A percentile compares a stretch with the other conserved stretches of the same genome.
Conservation (phyloP, 1,140 invertebrate species). For the Steinernema khuongi region DNA sequence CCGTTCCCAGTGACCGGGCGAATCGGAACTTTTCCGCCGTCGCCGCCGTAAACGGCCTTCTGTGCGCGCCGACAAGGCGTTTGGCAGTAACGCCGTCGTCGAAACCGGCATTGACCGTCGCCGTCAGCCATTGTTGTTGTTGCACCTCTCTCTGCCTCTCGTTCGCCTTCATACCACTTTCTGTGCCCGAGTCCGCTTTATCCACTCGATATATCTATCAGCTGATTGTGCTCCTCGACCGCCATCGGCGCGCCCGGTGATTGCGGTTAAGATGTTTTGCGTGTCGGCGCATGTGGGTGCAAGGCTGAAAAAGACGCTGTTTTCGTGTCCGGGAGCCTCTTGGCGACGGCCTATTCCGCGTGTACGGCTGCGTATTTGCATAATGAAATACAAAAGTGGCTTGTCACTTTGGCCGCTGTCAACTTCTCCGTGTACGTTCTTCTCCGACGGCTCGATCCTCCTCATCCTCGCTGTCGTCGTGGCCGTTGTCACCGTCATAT, state of each 20-base stretch:
- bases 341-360: too few species aligned
- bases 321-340: not conserved
- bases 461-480: not conserved
- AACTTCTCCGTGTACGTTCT: not conserved
- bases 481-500: not conserved
- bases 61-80: too few species aligned
- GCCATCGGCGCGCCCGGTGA: not conserved
- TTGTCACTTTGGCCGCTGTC: not conserved
- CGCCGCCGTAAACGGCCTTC: too few species aligned
- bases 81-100: too few species aligned
- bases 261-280: not conserved
- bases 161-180: conserved; percentile 1
- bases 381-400: not conserved
- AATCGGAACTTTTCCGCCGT: too few species aligned
- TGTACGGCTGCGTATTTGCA: not conserved
- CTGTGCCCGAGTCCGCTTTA: conserved; percentile 11
- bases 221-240: conserved; percentile 2
- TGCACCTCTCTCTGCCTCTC: not conserved
- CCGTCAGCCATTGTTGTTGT: not conserved
- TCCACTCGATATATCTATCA: conserved; percentile 13
- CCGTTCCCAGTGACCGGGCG: too few species aligned
- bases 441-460: not conserved
- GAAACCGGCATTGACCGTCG: not conserved
- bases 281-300: not conserved
- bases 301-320: not conserved